Evolutionary conservation across 2,888 invertebrate species (phyloP).

Genomic region (Pinctada fucata): DNA sequence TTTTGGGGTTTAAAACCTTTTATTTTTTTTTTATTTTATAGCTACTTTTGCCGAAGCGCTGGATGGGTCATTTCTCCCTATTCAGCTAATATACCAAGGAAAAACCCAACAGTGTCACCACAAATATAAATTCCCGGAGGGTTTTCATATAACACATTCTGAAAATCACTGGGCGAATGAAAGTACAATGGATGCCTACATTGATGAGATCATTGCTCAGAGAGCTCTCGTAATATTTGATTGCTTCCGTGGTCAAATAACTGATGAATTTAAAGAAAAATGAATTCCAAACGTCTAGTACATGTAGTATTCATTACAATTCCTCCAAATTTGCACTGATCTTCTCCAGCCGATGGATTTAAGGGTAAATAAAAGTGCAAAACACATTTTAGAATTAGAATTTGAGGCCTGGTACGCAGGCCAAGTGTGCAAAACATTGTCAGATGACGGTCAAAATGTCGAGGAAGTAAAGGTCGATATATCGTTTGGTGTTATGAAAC

Average conservation of each 20-base stretch:
- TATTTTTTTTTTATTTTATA: neutral
- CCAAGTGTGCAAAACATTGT: neutral
- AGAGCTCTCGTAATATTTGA: conserved; percentile 17
- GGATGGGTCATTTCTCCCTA: neutral
- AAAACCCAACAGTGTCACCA: neutral
- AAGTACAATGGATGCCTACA: neutral
- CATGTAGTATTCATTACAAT: no score
- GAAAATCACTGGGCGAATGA: conserved; percentile 20
- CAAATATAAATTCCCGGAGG: conserved; percentile 3
- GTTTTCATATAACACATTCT: conserved; percentile 8
- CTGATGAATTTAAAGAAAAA: neutral
- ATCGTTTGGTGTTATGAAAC: conserved; percentile 13
- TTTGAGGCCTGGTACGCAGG: conserved; percentile 10
- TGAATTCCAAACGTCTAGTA: neutral
- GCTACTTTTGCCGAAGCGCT: neutral
- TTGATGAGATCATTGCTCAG: conserved; percentile 6
- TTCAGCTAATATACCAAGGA: conserved; percentile 1
- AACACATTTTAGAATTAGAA: conserved; percentile 8
- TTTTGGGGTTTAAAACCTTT: neutral
- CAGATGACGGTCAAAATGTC: neutral
- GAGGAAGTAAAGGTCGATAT: neutral
- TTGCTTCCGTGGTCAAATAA: conserved; percentile 16
- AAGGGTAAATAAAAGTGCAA: conserved; percentile 7
- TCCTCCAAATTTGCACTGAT: conserved; percentile 7
- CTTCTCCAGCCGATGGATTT: conserved; percentile 13